phyloP scores from a whole-genome alignment of 2,888 invertebrate species.

The Lithosia quadra region DNA sequence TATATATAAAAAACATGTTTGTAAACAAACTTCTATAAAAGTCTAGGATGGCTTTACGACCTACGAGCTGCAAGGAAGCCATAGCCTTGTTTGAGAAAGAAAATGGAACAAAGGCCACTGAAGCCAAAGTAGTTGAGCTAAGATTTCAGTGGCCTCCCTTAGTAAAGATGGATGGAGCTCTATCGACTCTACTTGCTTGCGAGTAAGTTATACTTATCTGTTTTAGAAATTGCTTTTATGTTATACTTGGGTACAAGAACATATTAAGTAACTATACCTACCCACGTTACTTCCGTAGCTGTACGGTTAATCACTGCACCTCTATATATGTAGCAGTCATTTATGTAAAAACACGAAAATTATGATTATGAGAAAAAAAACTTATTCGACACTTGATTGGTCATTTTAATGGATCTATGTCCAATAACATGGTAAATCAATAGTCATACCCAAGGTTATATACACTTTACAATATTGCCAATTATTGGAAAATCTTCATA shows the following conservation, averaged over 20 bases:
- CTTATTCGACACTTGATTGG: too few species aligned
- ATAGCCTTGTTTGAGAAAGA: slow-evolving; percentile 95
- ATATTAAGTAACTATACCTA: too few species aligned
- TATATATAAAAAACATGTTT: not conserved
- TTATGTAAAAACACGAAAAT: too few species aligned
- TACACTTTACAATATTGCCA: too few species aligned
- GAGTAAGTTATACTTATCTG: slow-evolving; percentile 74
- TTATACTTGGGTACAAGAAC: not conserved
- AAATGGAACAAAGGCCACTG: slow-evolving; percentile 88
- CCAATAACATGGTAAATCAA: too few species aligned
- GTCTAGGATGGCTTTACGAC: slow-evolving; percentile 29
- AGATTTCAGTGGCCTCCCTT: slow-evolving; percentile 97
- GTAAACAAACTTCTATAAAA: not conserved
- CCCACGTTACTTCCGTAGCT: too few species aligned
- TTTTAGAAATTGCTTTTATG: not conserved
- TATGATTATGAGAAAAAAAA: too few species aligned
- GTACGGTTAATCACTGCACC: too few species aligned
- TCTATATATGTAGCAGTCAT: too few species aligned
- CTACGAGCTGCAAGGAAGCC: slow-evolving; percentile 87
- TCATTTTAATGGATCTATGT: too few species aligned
- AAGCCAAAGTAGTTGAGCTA: slow-evolving; percentile 91
- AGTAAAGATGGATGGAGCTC: slow-evolving; percentile 96
- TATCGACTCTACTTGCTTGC: slow-evolving; percentile 92
- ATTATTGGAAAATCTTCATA: not conserved
- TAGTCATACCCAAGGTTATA: too few species aligned